Percentiles rank a stretch among this genome's conserved stretches.
These are phyloP conservation scores for Crax fasciolata DNA, from an alignment of 2,797 vertebrate species.

Conservation along the genomic window DNA sequence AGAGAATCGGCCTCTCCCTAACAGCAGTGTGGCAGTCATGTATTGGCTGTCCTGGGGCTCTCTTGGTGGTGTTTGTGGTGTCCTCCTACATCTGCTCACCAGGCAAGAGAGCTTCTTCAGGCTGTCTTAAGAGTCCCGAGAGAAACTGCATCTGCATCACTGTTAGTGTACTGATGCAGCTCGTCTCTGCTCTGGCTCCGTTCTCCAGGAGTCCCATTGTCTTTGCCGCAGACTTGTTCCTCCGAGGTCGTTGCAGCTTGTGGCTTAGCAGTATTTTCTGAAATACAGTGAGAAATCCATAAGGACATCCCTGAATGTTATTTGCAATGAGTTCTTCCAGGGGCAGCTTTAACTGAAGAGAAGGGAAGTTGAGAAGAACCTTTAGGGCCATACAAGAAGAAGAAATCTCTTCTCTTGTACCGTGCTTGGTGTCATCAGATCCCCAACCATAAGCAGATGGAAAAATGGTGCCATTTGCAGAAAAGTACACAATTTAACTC, in stretches of 20 bases:
- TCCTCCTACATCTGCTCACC: background rate
- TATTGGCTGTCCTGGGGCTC: background rate
- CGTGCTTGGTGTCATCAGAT: background rate
- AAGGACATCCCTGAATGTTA: background rate
- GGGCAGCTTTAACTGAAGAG: background rate
- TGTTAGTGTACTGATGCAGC: rapidly evolving
- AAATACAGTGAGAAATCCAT: background rate
- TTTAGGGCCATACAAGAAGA: background rate
- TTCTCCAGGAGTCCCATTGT: background rate
- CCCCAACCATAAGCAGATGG: background rate
- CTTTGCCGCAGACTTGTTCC: background rate
- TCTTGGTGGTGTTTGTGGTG: background rate
- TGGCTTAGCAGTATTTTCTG: background rate
- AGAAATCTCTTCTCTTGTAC: background rate
- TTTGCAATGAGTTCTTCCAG: background rate
- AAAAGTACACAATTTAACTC: background rate
- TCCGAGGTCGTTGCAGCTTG: background rate
- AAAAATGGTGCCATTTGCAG: background rate
- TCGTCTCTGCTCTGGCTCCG: background rate
- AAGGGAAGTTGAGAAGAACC: background rate
- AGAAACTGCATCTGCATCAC: rapidly evolving
- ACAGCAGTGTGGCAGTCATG: rapidly evolving
- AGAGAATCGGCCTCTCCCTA: background rate
- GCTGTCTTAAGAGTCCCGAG: background rate
- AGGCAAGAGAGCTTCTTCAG: background rate